A percentile compares a stretch with the other conserved stretches of the same genome.
Conservation (phyloP, 2,113 vertebrate genomes). For the Perca fluviatilis region DNA sequence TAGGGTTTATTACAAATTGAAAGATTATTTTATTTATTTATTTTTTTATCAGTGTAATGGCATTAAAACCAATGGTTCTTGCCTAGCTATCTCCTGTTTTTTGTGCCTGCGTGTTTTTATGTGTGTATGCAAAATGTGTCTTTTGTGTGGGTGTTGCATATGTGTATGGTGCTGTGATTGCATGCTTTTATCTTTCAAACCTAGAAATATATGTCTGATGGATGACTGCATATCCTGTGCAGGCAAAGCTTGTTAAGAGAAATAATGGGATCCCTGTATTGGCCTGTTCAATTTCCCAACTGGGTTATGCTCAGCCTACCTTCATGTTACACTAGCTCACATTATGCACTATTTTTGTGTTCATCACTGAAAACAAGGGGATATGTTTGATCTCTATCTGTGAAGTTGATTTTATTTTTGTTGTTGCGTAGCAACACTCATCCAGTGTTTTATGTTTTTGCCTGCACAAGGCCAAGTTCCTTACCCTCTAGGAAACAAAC, state of each 20-base stretch:
- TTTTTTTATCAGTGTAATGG: neutral
- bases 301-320: neutral
- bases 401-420: neutral
- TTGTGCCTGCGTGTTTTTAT: neutral
- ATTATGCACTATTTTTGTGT: neutral
- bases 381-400: neutral
- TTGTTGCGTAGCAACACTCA: constrained; percentile 9
- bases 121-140: constrained; percentile 1
- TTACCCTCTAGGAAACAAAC: constrained; percentile 11
- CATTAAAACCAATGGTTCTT: neutral
- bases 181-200: constrained; percentile 16
- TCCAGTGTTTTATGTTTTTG: neutral
- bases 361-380: neutral
- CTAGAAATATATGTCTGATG: constrained; percentile 25
- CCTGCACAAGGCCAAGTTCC: neutral
- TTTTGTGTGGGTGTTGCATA: constrained; percentile 14
- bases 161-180: neutral
- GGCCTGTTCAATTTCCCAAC: constrained; percentile 7
- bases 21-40: neutral
- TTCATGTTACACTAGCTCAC: neutral
- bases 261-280: constrained; percentile 21
- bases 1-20: neutral
- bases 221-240: constrained; percentile 1
- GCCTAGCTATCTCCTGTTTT: neutral
- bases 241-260: constrained; percentile 19